Conservation (phyloP, 2,113 vertebrate species). For the Lepisosteus oculatus region DNA sequence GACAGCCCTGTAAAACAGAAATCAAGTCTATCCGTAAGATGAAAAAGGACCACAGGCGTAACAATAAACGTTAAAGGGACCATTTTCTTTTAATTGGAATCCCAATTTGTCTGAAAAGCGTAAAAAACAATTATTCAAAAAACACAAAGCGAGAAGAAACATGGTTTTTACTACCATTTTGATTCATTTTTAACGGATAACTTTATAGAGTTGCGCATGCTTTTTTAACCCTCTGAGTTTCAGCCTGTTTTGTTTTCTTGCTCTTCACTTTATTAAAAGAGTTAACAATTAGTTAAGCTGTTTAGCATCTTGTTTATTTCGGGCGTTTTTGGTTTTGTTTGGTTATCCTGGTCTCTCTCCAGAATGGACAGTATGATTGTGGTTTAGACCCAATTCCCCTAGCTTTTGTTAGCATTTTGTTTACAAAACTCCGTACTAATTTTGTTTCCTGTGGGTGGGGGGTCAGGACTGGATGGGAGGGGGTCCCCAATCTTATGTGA, state of each 20-base stretch:
- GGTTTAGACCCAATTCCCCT: slow-evolving; percentile 5
- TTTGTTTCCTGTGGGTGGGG: slow-evolving; percentile 10
- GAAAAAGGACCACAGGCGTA: slow-evolving; percentile 30
- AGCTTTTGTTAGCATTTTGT: not conserved
- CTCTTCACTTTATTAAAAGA: slow-evolving; percentile 18
- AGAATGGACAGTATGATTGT: not conserved
- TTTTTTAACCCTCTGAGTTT: slow-evolving; percentile 83
- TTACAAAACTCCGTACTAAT: slow-evolving; percentile 2
- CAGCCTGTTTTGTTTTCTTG: slow-evolving; percentile 36
- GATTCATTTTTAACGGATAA: slow-evolving; percentile 21
- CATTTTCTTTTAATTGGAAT: slow-evolving; percentile 30
- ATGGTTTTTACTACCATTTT: slow-evolving; percentile 11
- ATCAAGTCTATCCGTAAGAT: slow-evolving; percentile 18
- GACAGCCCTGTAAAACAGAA: slow-evolving; percentile 13
- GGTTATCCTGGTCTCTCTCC: slow-evolving; percentile 6
- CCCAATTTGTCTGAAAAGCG: slow-evolving; percentile 13
- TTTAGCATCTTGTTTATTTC: slow-evolving; percentile 9
- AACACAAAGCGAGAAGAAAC: not conserved
- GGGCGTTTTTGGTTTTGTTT: slow-evolving; percentile 10
- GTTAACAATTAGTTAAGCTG: slow-evolving; percentile 14
- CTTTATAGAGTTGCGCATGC: slow-evolving; percentile 29
- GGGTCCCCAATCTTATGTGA: too few relatives aligned
- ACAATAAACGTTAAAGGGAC: slow-evolving; percentile 77
- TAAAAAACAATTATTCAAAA: slow-evolving; percentile 10
- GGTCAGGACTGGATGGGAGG: too few relatives aligned